phyloP scores from a whole-genome alignment of 2,113 vertebrate species.

The Gymnobelideus leadbeateri region DNA sequence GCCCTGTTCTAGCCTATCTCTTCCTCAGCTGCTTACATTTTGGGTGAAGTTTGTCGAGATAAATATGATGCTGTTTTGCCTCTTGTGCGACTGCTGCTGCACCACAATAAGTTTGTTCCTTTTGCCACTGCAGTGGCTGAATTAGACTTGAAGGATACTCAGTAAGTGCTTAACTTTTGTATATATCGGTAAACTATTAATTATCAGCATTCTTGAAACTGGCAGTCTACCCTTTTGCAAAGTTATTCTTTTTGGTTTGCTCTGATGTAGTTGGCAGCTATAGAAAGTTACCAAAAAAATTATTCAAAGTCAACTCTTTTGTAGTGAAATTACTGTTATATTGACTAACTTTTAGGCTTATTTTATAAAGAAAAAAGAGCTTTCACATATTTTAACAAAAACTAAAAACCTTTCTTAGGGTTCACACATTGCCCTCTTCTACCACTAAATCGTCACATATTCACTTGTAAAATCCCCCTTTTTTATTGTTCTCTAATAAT shows the following conservation, averaged over 20 bases:
- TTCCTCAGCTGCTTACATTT: constrained; percentile 95
- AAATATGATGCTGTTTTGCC: constrained; percentile 94
- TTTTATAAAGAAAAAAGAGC: neutral
- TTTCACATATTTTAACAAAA: neutral
- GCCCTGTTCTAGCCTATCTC: constrained; percentile 91
- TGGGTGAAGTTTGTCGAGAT: constrained; percentile 96
- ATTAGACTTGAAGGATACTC: constrained; percentile 95
- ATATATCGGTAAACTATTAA: constrained; percentile 38
- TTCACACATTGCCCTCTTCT: neutral
- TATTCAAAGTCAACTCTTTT: neutral
- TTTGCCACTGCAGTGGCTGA: constrained; percentile 94
- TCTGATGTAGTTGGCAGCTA: neutral
- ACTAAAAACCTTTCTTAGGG: neutral
- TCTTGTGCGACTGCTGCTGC: constrained; percentile 93
- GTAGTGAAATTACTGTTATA: neutral
- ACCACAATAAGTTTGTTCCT: constrained; percentile 94
- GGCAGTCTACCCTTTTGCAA: neutral
- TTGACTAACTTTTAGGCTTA: neutral
- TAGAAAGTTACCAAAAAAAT: neutral
- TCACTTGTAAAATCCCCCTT: neutral
- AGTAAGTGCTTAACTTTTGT: constrained; percentile 87
- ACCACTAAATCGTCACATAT: neutral
- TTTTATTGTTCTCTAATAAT: neutral
- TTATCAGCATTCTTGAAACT: neutral
- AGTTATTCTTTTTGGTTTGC: neutral